Evolutionary conservation across 2,113 vertebrate species (phyloP), one percentile per base, ranked within the genome.

Genomic region (Notiomystis cincta): DNA sequence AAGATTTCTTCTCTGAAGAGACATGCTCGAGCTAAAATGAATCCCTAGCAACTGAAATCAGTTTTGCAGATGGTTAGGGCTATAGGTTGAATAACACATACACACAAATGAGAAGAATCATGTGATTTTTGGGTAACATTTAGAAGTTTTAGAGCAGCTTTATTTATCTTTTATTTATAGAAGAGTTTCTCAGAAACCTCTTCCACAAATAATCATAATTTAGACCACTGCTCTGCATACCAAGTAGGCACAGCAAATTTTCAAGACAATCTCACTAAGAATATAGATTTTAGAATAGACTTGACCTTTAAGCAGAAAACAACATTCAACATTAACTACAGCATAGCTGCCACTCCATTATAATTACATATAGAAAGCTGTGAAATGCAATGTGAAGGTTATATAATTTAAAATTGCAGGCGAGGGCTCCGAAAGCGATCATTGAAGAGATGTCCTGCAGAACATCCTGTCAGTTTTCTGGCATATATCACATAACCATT

Each of bases 231-330:
- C 31, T 94, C 44, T 94, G 93, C 85, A 92, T 94, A 73, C 75
- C 69, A 86, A 93, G 64, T 77, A 95, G 72, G 85, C 72, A 42
- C 69, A 75, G 79, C 82, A 76, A 89, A 81, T 96, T 92, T 93
- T 81, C 79, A 82, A 93, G 92, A 78, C 64, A 75, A 45, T 90
- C 82, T 90, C 73, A n/a, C 53, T 82, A 90, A 84, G 92, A 96
- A 82, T 93, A 86, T 96, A 69, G 72, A 92, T 92, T 96, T 96
- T 96, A 87, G 92, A 95, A 83, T 83, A 96, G 86, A 60, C 67
- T 88, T 96, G 96, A 96, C 93, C 96, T 97, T 97, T 96, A 95
- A 96, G 82, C 69, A 93, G 93, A 94, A 96, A 94, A 81, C 85
- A 94, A 15, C 72, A 60, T 94, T 93, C 76, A 90, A 42, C 88